A percentile compares a stretch with the other conserved stretches of the same genome.
Conservation (phyloP, 2,888 invertebrate genomes). For the Diplolepis rosae region DNA sequence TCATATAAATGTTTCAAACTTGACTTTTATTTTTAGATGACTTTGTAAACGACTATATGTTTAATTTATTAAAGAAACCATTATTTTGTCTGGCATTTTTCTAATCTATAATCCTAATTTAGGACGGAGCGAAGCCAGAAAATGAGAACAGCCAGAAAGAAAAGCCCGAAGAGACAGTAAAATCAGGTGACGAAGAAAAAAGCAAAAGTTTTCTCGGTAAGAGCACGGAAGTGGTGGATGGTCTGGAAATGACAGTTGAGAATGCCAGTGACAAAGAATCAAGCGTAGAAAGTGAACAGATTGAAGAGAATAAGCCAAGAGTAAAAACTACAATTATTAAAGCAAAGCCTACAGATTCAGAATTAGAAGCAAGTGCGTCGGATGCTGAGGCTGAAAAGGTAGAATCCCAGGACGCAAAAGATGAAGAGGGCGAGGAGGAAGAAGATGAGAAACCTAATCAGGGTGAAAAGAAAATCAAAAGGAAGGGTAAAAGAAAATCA, state of each 20-base stretch:
- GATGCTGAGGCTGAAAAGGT: slow-evolving; percentile 61
- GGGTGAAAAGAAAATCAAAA: slow-evolving; percentile 45
- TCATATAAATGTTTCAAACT: too few species aligned
- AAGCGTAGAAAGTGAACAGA: slow-evolving; percentile 57
- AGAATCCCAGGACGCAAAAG: slow-evolving; percentile 42
- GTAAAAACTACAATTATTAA: slow-evolving; percentile 67
- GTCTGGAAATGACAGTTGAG: slow-evolving; percentile 68
- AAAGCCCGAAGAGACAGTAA: slow-evolving; percentile 21
- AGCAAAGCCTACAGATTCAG: slow-evolving; percentile 65
- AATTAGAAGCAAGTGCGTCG: slow-evolving; percentile 64
- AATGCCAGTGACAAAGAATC: slow-evolving; percentile 69
- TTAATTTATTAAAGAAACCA: too few species aligned
- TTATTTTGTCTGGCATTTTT: too few species aligned
- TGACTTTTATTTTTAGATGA: too few species aligned
- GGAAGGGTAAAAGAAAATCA: slow-evolving; percentile 53
- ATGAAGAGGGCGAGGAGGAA: slow-evolving; percentile 35
- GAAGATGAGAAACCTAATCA: slow-evolving; percentile 27
- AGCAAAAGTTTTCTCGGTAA: slow-evolving; percentile 34
- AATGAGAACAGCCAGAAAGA: slow-evolving; percentile 33
- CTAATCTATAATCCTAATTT: too few species aligned
- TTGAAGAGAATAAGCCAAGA: slow-evolving; percentile 54
- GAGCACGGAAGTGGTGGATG: slow-evolving; percentile 64
- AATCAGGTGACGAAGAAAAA: slow-evolving; percentile 37
- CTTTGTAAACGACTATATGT: too few species aligned
- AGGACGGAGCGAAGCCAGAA: slow-evolving; percentile 38